phyloP scores from a whole-genome alignment of 2,888 invertebrate genomes.

The Erebia ligea region DNA sequence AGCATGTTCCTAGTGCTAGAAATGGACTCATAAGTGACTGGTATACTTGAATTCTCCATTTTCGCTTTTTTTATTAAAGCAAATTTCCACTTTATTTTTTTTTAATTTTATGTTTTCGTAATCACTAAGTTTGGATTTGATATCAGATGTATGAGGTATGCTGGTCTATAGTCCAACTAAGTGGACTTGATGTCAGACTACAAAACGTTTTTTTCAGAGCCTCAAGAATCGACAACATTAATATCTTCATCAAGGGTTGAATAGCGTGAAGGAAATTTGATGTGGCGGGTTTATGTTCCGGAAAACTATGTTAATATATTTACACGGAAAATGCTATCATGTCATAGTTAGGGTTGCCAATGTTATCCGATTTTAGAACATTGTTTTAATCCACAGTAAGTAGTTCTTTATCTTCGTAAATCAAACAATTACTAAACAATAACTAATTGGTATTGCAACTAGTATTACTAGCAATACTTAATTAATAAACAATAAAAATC shows the following conservation, averaged over 20 bases:
- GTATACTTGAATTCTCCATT: not conserved
- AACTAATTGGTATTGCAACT: too few relatives aligned
- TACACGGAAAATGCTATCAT: conserved; percentile 6
- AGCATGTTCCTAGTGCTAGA: too few relatives aligned
- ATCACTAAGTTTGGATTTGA: too few relatives aligned
- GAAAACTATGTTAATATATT: conserved; percentile 22
- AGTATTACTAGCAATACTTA: too few relatives aligned
- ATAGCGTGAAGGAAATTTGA: conserved; percentile 13
- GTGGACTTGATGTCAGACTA: too few relatives aligned
- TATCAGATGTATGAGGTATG: too few relatives aligned
- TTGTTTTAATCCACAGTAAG: not conserved
- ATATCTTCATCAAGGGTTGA: conserved; percentile 16
- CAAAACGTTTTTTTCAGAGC: too few relatives aligned
- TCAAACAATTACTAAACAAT: too few relatives aligned
- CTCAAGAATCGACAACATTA: not conserved
- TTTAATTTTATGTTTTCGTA: too few relatives aligned
- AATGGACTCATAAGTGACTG: not conserved
- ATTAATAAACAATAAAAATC: too few relatives aligned
- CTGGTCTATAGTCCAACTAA: too few relatives aligned
- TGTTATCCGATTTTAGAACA: not conserved
- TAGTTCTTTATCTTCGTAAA: not conserved
- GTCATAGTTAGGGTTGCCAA: not conserved
- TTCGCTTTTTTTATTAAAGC: not conserved
- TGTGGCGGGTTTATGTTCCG: conserved; percentile 18
- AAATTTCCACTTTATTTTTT: too few relatives aligned